phyloP scores from a whole-genome alignment of 2,888 invertebrate genomes.

The Brachyptera putata region DNA sequence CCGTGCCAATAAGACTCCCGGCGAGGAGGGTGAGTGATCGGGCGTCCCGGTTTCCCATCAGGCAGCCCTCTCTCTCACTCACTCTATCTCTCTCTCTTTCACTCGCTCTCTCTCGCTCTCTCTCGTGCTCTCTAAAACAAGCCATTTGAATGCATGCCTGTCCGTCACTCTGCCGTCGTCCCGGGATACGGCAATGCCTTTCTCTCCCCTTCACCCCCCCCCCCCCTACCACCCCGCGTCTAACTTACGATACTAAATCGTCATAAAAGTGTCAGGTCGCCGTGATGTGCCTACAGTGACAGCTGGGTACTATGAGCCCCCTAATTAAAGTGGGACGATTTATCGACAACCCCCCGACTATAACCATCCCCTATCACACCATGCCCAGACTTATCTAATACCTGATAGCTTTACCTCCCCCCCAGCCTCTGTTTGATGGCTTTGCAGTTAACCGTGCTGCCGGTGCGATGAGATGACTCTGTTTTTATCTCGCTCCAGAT shows the following conservation, averaged over 20 bases:
- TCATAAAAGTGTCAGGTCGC: constrained; percentile 71
- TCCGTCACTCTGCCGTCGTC: constrained; percentile 59
- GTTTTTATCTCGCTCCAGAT: no score
- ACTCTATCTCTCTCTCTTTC: not conserved
- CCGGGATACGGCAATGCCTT: constrained; percentile 25
- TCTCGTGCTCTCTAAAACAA: constrained; percentile 50
- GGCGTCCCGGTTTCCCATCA: constrained; percentile 1
- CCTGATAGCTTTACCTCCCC: constrained; percentile 10
- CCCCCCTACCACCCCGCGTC: constrained; percentile 2
- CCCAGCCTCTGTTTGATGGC: not conserved
- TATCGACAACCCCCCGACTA: constrained; percentile 40
- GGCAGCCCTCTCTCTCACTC: not conserved
- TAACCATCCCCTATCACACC: constrained; percentile 22
- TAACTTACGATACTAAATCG: constrained; percentile 45
- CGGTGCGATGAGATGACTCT: no score
- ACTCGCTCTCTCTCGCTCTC: not conserved
- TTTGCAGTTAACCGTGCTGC: not conserved
- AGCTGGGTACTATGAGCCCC: constrained; percentile 41
- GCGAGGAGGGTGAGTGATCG: not conserved
- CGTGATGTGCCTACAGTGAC: constrained; percentile 66
- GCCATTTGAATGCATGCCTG: constrained; percentile 71
- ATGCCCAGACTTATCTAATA: constrained; percentile 17
- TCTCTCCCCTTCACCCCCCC: constrained; percentile 8
- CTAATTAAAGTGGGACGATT: constrained; percentile 49
- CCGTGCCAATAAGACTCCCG: constrained; percentile 18